Percentiles rank a stretch among this genome's conserved stretches.
phyloP scores from a whole-genome alignment of 2,797 vertebrate species.

The Rousettus madagascariensis region DNA sequence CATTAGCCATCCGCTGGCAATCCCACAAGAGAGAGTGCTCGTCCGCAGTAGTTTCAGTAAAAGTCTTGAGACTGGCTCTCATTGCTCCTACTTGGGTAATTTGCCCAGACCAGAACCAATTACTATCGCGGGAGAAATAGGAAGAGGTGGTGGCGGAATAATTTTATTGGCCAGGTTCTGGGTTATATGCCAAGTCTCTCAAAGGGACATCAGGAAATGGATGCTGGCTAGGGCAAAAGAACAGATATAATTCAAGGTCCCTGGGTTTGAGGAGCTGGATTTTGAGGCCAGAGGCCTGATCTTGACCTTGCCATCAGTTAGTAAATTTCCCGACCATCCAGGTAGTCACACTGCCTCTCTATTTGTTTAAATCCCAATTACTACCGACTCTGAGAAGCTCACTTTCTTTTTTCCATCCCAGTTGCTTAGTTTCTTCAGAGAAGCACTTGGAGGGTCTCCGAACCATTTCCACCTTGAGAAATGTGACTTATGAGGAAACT shows the following conservation, averaged over 20 bases:
- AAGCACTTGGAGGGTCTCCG: background rate
- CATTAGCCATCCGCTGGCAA: background rate
- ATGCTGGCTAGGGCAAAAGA: background rate
- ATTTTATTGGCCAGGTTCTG: background rate
- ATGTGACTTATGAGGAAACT: slow-evolving; percentile 4
- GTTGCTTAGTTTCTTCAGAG: slow-evolving; percentile 42
- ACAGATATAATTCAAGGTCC: background rate
- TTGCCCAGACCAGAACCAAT: background rate
- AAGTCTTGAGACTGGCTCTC: background rate
- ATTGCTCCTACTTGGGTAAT: background rate
- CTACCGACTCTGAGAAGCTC: background rate
- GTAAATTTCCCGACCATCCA: background rate
- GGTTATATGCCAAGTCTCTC: background rate
- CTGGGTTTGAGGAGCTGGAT: background rate
- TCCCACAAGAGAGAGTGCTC: background rate
- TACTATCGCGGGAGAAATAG: background rate
- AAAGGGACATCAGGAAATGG: background rate
- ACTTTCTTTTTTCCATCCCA: background rate
- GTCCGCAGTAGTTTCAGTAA: background rate
- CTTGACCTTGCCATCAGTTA: background rate
- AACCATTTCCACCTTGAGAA: slow-evolving; percentile 16
- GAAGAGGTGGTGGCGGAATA: background rate
- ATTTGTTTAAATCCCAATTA: background rate
- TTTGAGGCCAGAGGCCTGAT: background rate
- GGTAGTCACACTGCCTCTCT: background rate